Evolutionary conservation across 2,888 invertebrate species (phyloP).

Genomic region (Philaethria dido): DNA sequence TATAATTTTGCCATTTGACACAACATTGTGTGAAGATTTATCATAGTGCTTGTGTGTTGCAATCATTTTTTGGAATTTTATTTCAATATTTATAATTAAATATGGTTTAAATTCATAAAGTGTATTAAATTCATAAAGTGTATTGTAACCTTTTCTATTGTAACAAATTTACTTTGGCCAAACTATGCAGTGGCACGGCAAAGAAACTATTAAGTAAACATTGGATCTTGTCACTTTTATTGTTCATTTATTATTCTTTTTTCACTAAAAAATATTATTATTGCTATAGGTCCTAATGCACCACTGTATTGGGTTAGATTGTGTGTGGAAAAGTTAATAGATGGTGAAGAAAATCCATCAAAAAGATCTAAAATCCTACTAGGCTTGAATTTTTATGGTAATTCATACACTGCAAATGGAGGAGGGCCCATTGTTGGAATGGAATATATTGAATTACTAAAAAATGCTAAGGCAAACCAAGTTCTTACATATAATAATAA

Average conservation of each 20-base stretch:
- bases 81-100: not conserved
- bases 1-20: too few species aligned
- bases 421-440: constrained; percentile 92
- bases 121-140: too few species aligned
- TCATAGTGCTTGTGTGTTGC: too few species aligned
- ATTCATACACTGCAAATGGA: constrained; percentile 91
- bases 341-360: constrained; percentile 79
- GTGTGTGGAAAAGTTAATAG: constrained; percentile 89
- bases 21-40: not conserved
- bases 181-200: too few species aligned
- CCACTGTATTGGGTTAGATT: constrained; percentile 92
- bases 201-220: too few species aligned
- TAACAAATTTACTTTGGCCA: too few species aligned
- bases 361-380: constrained; percentile 91
- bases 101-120: not conserved
- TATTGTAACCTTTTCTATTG: too few species aligned
- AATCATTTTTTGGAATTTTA: too few species aligned
- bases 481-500: constrained; percentile 89
- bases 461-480: constrained; percentile 88
- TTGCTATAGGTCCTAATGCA: constrained; percentile 90
- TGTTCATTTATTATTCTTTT: too few species aligned
- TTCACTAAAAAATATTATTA: constrained; percentile 2
- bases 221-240: too few species aligned
- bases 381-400: constrained; percentile 97
- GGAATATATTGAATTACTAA: constrained; percentile 90